Evolutionary conservation across 2,888 invertebrate genomes (phyloP).

Genomic region (Diadromus collaris): DNA sequence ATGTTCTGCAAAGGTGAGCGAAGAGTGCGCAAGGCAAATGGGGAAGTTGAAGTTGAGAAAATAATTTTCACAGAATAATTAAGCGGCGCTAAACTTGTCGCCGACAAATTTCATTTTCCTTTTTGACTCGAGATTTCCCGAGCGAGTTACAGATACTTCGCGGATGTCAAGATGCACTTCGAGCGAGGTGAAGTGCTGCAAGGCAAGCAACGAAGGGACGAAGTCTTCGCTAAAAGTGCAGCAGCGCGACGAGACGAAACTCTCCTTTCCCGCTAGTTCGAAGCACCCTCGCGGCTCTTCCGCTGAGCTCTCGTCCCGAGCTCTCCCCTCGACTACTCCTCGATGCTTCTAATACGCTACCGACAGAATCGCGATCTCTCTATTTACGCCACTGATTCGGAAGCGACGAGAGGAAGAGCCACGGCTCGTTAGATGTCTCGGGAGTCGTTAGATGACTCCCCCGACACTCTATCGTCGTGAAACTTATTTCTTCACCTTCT

Average conservation of each 20-base stretch:
- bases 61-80: constrained; percentile 25
- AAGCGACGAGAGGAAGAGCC: constrained; percentile 57
- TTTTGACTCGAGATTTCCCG: neutral
- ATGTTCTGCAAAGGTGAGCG: neutral
- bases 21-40: neutral
- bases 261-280: constrained; percentile 45
- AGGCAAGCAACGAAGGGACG: constrained; percentile 12
- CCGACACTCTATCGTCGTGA: constrained; percentile 47
- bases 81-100: constrained; percentile 26
- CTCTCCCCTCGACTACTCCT: constrained; percentile 33
- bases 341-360: constrained; percentile 24
- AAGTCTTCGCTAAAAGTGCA: constrained; percentile 53
- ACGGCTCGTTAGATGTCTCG: constrained; percentile 59
- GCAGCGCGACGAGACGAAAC: constrained; percentile 27
- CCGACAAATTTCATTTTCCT: constrained; percentile 30
- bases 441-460: constrained; percentile 56
- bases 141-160: constrained; percentile 35
- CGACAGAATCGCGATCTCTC: constrained; percentile 33
- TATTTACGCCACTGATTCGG: constrained; percentile 58
- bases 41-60: neutral
- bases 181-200: constrained; percentile 17
- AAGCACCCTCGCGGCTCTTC: constrained; percentile 46
- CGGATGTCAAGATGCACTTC: constrained; percentile 24
- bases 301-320: constrained; percentile 23
- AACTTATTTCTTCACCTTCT: constrained; percentile 38